Percentiles rank a stretch among this genome's conserved stretches.
These are phyloP conservation scores for Tinea pellionella DNA, from an alignment of 2,888 invertebrate species.

Conservation along the genomic window DNA sequence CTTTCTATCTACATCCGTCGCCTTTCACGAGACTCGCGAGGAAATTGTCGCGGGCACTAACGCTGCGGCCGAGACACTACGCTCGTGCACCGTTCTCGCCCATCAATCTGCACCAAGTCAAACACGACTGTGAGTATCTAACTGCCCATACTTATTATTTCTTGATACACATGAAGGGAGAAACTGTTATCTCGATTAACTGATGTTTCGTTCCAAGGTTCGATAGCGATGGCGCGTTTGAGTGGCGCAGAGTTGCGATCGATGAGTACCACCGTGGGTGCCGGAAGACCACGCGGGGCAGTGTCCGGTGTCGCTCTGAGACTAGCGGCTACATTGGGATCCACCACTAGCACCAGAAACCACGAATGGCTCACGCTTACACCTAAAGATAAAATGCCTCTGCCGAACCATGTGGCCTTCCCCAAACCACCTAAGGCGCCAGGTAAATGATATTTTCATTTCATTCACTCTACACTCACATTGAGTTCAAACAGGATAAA, in stretches of 20 bases:
- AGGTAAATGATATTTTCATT: constrained; percentile 46
- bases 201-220: constrained; percentile 39
- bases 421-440: constrained; percentile 92
- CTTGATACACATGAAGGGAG: too few species aligned
- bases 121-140: constrained; percentile 82
- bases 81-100: constrained; percentile 88
- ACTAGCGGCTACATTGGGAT: constrained; percentile 45
- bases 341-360: constrained; percentile 49
- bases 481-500: background rate
- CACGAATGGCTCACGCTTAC: constrained; percentile 81
- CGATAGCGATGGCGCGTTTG: constrained; percentile 65
- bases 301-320: constrained; percentile 54
- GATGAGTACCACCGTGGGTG: constrained; percentile 23
- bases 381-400: constrained; percentile 80
- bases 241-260: constrained; percentile 58
- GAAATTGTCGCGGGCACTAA: constrained; percentile 84
- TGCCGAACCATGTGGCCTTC: constrained; percentile 84
- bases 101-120: constrained; percentile 82
- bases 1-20: constrained; percentile 94
- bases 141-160: background rate
- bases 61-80: constrained; percentile 84
- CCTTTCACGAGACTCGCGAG: constrained; percentile 91
- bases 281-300: constrained; percentile 38
- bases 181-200: too few species aligned
- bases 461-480: background rate